Base-by-base conservation (phyloP, 2,888 invertebrate species). In the Hymenopus coronatus region DNA sequence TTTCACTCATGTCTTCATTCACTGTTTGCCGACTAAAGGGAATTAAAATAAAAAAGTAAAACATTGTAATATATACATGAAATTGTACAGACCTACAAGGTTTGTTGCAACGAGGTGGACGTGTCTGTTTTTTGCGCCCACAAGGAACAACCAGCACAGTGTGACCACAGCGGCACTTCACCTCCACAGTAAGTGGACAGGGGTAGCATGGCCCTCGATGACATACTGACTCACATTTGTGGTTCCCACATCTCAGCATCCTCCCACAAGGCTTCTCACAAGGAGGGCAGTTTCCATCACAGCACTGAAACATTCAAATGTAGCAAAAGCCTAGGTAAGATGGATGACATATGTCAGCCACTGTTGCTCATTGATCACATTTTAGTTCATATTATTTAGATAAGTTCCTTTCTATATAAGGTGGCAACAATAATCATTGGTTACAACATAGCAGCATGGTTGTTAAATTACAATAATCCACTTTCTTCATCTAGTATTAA, bases 261-360 rank as follows among this genome's bases (percentile, higher is more conserved):
- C 96, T 96, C 82, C 97, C 97, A 93, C 99, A 99, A 0, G 95
- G 93, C 93, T 97, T 97, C 91, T 97, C 97, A 92, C 98, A 98
- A 0, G 96, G 95, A 8, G 96, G 96, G 92, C 98, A 98, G 91
- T 95, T 95, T 3, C 97, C 97, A 93, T 97, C 96, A 93, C 98
- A 98, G 92, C 98, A 98, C 96, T 96, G 92, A 88, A 93, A 92
- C 89, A 89, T 89, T 40, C 40, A 40, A 40, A 40, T 7, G 8
- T 33, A n/a, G 33, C 8, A 33, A 33, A 33, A 6, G 8, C 33
- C 6, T 33, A 33, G 33, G 30, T 30, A 30, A 30, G 4, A 30
- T 30, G 30, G 4, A 30, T 30, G 4, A 30, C 30, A 3, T 30
- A 3, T 30, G 30, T 30, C 30, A 30, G 30, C 30, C 30, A 30